A percentile compares a stretch with the other conserved stretches of the same genome.
Conservation (phyloP, 2,888 invertebrate species). For the Nowickia ferox region DNA sequence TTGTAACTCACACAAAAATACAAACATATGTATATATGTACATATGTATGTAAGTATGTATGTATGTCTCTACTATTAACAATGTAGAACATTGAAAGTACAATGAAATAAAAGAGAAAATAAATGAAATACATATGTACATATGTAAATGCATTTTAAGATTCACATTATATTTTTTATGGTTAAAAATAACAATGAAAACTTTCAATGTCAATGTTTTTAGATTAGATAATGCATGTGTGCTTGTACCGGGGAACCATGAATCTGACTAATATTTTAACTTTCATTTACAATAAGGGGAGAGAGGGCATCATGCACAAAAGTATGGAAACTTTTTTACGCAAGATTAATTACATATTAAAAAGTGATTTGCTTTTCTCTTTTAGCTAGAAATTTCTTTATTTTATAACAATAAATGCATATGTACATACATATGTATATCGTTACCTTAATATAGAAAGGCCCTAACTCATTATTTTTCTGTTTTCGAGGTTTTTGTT, state of each 20-base stretch:
- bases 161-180: not conserved
- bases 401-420: not conserved
- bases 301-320: not conserved
- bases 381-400: slow-evolving; percentile 15
- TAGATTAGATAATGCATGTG: slow-evolving; percentile 48
- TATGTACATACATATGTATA: no score
- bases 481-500: no score
- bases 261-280: slow-evolving; percentile 3
- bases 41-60: not conserved
- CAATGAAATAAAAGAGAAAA: slow-evolving; percentile 20
- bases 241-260: not conserved
- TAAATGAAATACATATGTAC: no score
- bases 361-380: not conserved
- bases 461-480: no score
- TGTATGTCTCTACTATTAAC: not conserved
- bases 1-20: no score
- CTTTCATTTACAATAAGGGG: slow-evolving; percentile 43
- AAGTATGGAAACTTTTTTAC: slow-evolving; percentile 36
- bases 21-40: not conserved
- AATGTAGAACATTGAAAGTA: slow-evolving; percentile 37
- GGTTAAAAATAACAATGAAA: slow-evolving; percentile 63
- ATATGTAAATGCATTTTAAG: slow-evolving; percentile 1
- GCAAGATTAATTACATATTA: slow-evolving; percentile 42
- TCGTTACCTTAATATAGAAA: no score
- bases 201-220: slow-evolving; percentile 66